These are phyloP conservation scores for Ibycter americanus DNA, from an alignment of 2,797 vertebrate genomes.

Conservation along the genomic window DNA sequence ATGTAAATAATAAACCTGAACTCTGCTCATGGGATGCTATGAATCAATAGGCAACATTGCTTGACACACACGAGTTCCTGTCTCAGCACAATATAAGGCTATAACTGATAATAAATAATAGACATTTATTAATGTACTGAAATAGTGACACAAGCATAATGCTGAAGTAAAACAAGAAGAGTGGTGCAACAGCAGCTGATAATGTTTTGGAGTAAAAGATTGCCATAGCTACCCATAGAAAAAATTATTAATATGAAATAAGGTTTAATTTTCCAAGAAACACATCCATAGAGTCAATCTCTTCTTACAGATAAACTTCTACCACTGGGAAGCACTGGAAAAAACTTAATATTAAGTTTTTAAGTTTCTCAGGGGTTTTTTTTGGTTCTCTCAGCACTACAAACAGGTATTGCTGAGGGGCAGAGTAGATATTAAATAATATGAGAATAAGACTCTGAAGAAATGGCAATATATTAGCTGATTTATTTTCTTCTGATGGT, in stretches of 20 bases:
- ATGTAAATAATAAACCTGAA: neutral
- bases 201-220: neutral
- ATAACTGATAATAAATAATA: neutral
- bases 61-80: neutral
- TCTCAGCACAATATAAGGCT: neutral
- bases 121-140: neutral
- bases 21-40: neutral
- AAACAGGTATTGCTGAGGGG: neutral
- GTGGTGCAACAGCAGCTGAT: neutral
- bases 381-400: neutral
- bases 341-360: neutral
- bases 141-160: neutral
- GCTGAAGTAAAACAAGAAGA: neutral
- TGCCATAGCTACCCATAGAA: neutral
- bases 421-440: neutral
- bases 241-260: neutral
- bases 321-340: neutral
- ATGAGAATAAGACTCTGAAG: neutral
- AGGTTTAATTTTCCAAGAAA: neutral
- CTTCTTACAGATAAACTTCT: neutral
- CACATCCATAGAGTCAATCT: neutral
- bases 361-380: neutral
- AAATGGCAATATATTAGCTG: neutral
- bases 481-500: neutral
- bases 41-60: neutral